Conservation (phyloP, 2,888 invertebrate genomes). For the Amphimallon solstitiale region DNA sequence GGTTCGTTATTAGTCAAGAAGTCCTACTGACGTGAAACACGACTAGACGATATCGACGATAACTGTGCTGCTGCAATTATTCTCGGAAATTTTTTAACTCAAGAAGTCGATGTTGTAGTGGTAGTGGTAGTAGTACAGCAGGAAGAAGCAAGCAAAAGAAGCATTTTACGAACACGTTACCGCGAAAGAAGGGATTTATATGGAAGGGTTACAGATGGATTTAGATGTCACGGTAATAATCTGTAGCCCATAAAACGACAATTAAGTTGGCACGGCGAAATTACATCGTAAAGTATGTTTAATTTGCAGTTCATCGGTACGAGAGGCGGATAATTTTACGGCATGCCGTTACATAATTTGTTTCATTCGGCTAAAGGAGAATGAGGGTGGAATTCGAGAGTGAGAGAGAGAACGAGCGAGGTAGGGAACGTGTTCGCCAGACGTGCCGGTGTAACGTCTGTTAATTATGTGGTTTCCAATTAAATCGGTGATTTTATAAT, state of each 20-base stretch:
- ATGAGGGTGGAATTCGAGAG: too few relatives aligned
- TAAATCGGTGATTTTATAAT: neutral
- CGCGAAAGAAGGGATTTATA: neutral
- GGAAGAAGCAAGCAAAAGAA: too few relatives aligned
- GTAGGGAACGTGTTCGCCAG: neutral
- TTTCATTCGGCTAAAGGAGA: neutral
- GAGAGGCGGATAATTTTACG: neutral
- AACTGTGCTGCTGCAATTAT: too few relatives aligned
- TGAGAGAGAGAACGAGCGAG: too few relatives aligned
- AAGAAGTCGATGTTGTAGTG: too few relatives aligned
- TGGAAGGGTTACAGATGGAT: neutral
- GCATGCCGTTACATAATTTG: constrained; percentile 1
- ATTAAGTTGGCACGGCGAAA: constrained; percentile 11
- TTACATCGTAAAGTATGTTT: constrained; percentile 20
- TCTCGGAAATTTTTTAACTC: too few relatives aligned
- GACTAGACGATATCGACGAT: too few relatives aligned
- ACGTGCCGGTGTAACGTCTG: neutral
- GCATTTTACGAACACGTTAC: too few relatives aligned
- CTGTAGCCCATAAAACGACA: constrained; percentile 14
- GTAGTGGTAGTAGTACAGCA: too few relatives aligned
- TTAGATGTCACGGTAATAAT: constrained; percentile 23
- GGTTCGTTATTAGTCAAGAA: too few relatives aligned
- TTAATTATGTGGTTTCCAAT: constrained; percentile 1
- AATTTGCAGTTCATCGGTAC: constrained; percentile 14
- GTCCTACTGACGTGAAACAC: too few relatives aligned